A percentile compares a stretch with the other conserved stretches of the same genome.
phyloP scores from a whole-genome alignment of 2,888 invertebrate genomes.

The Drosophila anomalata region DNA sequence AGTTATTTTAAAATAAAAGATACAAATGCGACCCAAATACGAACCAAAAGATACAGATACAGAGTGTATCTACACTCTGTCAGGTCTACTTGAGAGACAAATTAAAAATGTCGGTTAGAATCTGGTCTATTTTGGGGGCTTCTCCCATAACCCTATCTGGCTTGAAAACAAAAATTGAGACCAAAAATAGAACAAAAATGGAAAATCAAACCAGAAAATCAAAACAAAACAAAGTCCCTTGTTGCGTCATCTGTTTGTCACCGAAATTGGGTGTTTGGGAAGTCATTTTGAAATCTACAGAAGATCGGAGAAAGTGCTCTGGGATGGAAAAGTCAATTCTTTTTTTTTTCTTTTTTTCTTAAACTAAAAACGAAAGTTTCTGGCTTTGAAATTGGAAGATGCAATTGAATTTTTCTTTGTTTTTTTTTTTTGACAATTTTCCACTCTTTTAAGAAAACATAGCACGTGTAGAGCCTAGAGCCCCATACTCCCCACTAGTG shows the following conservation, averaged over 20 bases:
- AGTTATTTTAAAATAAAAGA: constrained; percentile 16
- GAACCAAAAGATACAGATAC: too few species aligned
- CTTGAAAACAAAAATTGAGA: too few species aligned
- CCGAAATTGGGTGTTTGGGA: background rate
- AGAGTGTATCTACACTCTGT: too few species aligned
- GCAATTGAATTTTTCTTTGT: constrained; percentile 44
- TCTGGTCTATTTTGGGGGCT: too few species aligned
- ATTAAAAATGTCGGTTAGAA: too few species aligned
- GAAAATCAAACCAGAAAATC: background rate
- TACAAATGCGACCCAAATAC: too few species aligned
- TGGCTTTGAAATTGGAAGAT: constrained; percentile 35
- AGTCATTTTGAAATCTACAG: too few species aligned
- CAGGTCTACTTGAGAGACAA: too few species aligned
- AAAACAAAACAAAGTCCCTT: constrained; percentile 9
- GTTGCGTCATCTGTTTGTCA: constrained; percentile 37
- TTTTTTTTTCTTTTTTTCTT: constrained; percentile 3
- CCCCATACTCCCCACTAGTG: too few species aligned
- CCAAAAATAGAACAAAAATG: background rate
- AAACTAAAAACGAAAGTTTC: constrained; percentile 38
- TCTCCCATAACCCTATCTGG: background rate
- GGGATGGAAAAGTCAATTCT: too few species aligned
- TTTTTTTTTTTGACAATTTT: constrained; percentile 51
- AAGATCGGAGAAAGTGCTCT: too few species aligned
- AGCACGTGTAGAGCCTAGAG: too few species aligned
- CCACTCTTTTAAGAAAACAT: constrained; percentile 1